Conservation (phyloP, 2,888 invertebrate species). For the Cheilosia soror region DNA sequence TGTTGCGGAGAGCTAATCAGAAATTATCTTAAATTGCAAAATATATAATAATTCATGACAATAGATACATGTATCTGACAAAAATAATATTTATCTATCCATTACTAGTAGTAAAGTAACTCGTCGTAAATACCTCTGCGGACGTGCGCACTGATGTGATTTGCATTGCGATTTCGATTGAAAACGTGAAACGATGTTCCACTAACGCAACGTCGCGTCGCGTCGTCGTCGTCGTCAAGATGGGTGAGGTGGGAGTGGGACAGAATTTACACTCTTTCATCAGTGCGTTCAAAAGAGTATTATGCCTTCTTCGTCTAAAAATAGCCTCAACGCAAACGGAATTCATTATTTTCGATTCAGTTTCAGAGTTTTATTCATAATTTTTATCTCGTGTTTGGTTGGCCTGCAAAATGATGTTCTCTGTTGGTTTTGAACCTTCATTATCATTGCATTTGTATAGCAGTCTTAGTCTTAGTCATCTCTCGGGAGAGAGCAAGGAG, state of each 20-base stretch:
- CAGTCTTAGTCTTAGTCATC: slow-evolving; percentile 59
- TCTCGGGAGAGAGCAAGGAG: background rate
- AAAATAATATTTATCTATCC: slow-evolving; percentile 32
- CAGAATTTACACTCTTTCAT: background rate
- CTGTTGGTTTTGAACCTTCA: slow-evolving; percentile 45
- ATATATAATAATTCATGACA: background rate
- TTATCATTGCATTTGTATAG: background rate
- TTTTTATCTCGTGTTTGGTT: slow-evolving; percentile 41
- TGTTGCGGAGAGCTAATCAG: too few relatives aligned
- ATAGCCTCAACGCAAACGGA: slow-evolving; percentile 59
- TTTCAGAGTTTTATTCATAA: slow-evolving; percentile 47
- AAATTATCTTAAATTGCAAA: too few relatives aligned
- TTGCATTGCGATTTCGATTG: slow-evolving; percentile 64
- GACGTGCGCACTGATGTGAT: slow-evolving; percentile 12
- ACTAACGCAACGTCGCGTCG: slow-evolving; percentile 26
- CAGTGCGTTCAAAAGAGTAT: slow-evolving; percentile 55
- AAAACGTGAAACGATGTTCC: slow-evolving; percentile 42
- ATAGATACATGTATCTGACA: background rate
- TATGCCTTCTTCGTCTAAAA: slow-evolving; percentile 51
- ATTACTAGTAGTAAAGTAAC: background rate
- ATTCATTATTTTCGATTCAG: slow-evolving; percentile 53
- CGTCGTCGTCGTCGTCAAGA: too few relatives aligned
- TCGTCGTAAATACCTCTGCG: slow-evolving; percentile 15
- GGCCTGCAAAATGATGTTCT: slow-evolving; percentile 50
- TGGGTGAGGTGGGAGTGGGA: too few relatives aligned